These are phyloP conservation scores for Lamproptera curius DNA, from an alignment of 2,888 invertebrate species.

Conservation along the genomic window DNA sequence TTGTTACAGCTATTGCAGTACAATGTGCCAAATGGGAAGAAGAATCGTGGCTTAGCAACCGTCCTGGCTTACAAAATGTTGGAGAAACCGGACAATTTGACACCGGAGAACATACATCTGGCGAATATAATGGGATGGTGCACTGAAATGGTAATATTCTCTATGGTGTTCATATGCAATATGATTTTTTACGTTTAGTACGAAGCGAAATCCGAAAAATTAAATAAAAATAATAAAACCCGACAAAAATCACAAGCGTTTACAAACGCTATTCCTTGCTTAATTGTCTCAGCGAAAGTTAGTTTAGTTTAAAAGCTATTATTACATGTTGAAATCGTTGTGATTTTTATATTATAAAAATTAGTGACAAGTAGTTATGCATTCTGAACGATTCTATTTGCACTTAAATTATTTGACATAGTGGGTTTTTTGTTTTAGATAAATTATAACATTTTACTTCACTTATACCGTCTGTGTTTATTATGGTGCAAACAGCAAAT, in stretches of 20 bases:
- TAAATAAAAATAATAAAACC: background rate
- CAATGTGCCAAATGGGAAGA: slow-evolving; percentile 95
- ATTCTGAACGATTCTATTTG: too few species aligned
- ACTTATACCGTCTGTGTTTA: too few species aligned
- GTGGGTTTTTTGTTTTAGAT: too few species aligned
- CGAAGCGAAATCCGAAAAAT: background rate
- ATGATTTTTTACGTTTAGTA: background rate
- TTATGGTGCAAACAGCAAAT: too few species aligned
- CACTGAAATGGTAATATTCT: slow-evolving; percentile 89
- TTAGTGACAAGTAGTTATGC: too few species aligned
- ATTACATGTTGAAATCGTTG: background rate
- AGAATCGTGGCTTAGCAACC: slow-evolving; percentile 85
- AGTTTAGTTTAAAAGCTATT: background rate
- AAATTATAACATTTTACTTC: too few species aligned
- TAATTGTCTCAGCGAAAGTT: background rate
- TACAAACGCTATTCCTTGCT: background rate
- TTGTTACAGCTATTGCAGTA: slow-evolving; percentile 88
- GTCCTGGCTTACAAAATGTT: slow-evolving; percentile 87
- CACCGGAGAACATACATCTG: slow-evolving; percentile 86
- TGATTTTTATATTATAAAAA: background rate
- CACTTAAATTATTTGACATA: too few species aligned
- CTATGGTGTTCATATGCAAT: too few species aligned
- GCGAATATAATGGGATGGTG: slow-evolving; percentile 96
- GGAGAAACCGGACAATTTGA: slow-evolving; percentile 81
- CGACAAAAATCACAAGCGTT: background rate